Evolutionary conservation across 2,797 vertebrate genomes (phyloP).

Genomic region (Malacoctenus gilli): DNA sequence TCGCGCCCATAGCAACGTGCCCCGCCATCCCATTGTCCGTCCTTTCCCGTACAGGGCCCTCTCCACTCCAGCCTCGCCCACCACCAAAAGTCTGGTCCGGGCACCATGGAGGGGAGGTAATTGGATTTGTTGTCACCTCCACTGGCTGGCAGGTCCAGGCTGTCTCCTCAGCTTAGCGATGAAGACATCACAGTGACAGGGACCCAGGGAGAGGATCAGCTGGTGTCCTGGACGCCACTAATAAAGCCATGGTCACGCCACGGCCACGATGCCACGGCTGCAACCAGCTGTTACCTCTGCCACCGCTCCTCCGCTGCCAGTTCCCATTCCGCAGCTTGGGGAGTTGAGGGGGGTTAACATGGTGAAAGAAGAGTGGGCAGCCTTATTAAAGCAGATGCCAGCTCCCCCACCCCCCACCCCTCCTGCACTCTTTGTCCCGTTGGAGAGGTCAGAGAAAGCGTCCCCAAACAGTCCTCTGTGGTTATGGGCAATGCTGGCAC

Average conservation of each 20-base stretch:
- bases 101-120: conserved; percentile 96
- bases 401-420: too few species aligned
- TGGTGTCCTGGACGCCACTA: conserved; percentile 91
- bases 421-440: conserved; percentile 42
- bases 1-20: conserved; percentile 29
- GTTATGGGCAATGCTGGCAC: conserved; percentile 60
- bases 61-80: conserved; percentile 49
- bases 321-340: conserved; percentile 49
- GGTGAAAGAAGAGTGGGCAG: conserved; percentile 50
- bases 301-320: conserved; percentile 45
- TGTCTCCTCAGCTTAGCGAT: conserved; percentile 98
- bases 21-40: conserved; percentile 27
- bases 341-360: neutral
- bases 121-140: conserved; percentile 99
- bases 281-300: conserved; percentile 91
- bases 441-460: conserved; percentile 61
- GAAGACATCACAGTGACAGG: conserved; percentile 99
- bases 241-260: conserved; percentile 88
- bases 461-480: conserved; percentile 44
- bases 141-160: conserved; percentile 94
- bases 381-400: conserved; percentile 71
- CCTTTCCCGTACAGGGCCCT: too few species aligned
- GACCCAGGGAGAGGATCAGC: conserved; percentile 96
- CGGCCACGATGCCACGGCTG: conserved; percentile 79
- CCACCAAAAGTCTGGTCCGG: conserved; percentile 81